Percentiles rank a stretch among this genome's conserved stretches.
These are phyloP conservation scores for Solenodon paradoxus DNA, from an alignment of 2,113 vertebrate genomes.

Conservation along the genomic window DNA sequence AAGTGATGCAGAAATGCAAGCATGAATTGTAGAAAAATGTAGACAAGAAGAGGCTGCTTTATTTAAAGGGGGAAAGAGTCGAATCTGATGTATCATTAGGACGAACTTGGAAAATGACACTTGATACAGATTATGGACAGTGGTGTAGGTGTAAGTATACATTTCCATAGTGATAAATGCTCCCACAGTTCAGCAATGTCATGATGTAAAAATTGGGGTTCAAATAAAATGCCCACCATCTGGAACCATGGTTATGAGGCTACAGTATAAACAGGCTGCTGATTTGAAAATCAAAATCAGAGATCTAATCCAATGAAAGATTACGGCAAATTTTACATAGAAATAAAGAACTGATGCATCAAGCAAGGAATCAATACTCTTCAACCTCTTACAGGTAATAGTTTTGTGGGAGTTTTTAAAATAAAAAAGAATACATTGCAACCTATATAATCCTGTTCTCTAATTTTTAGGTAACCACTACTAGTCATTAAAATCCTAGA, in stretches of 20 bases:
- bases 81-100: not conserved
- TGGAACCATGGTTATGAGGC: not conserved
- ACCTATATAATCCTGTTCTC: not conserved
- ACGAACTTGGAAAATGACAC: not conserved
- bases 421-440: not conserved
- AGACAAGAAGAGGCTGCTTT: not conserved
- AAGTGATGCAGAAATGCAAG: not conserved
- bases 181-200: not conserved
- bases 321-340: not conserved
- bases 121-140: not conserved
- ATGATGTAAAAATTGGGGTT: not conserved
- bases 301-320: not conserved
- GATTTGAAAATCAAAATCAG: not conserved
- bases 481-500: not conserved
- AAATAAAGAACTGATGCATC: not conserved
- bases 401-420: not conserved
- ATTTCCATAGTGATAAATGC: not conserved
- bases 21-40: not conserved
- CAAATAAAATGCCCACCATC: not conserved
- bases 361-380: not conserved
- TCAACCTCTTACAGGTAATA: not conserved
- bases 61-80: not conserved
- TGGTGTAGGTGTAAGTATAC: not conserved
- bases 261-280: not conserved
- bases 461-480: not conserved